Conservation (phyloP, 2,113 vertebrate species). For the Pao palembangensis region DNA sequence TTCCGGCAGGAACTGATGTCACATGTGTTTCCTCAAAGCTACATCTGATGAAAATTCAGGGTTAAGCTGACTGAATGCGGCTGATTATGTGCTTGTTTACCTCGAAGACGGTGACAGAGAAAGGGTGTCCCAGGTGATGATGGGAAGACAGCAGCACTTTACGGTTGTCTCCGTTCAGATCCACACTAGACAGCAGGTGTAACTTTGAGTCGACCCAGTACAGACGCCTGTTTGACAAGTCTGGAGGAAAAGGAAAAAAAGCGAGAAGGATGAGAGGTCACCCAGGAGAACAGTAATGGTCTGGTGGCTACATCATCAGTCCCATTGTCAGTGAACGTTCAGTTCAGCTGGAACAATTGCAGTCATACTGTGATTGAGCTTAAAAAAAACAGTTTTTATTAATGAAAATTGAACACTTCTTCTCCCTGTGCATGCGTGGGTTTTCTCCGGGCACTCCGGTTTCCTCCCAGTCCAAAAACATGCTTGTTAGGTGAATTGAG, state of each 20-base stretch:
- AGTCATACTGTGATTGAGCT: too few species aligned
- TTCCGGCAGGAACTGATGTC: too few species aligned
- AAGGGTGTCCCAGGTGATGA: conserved; percentile 90
- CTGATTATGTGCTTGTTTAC: conserved; percentile 61
- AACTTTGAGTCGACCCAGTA: conserved; percentile 99
- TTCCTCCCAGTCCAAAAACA: too few species aligned
- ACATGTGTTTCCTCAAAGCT: too few species aligned
- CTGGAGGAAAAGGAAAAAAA: conserved; percentile 62
- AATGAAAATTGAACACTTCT: too few species aligned
- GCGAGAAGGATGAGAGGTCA: conserved; percentile 46
- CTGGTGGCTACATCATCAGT: conserved; percentile 55
- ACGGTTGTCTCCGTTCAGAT: conserved; percentile 89
- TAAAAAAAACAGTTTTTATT: background rate
- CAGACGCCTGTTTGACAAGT: conserved; percentile 89
- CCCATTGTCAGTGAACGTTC: background rate
- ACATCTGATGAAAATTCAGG: too few species aligned
- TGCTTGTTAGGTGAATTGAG: too few species aligned
- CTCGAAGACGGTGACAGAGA: conserved; percentile 94
- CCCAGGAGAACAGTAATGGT: conserved; percentile 50
- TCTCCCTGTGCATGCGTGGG: too few species aligned
- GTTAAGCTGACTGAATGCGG: background rate
- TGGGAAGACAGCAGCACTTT: conserved; percentile 89
- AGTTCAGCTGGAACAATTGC: background rate
- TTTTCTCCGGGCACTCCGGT: too few species aligned
- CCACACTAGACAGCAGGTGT: conserved; percentile 92